Evolutionary conservation across 2,113 vertebrate genomes (phyloP).

Genomic region (Mastomys coucha): DNA sequence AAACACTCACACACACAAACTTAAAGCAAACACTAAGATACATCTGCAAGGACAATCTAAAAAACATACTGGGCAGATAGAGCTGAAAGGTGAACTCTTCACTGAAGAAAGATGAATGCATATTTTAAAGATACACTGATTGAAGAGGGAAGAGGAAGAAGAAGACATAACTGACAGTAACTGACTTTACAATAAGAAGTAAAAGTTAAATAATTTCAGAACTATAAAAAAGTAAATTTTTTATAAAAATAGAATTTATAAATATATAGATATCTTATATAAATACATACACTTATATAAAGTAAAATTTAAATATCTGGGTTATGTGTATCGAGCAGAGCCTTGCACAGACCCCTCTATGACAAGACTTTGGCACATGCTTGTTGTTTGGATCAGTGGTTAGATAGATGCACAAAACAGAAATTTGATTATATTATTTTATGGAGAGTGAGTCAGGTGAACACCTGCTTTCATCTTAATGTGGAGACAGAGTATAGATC

Average conservation of each 20-base stretch:
- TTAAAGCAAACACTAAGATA: neutral
- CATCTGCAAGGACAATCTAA: slow-evolving; percentile 16
- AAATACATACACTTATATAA: no score
- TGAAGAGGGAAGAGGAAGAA: neutral
- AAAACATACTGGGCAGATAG: slow-evolving; percentile 38
- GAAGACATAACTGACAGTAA: slow-evolving; percentile 20
- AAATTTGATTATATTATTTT: slow-evolving; percentile 33
- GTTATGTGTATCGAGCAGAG: slow-evolving; percentile 30
- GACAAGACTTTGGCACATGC: neutral
- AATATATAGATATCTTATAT: no score
- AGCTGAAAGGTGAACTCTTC: slow-evolving; percentile 2
- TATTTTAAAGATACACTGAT: slow-evolving; percentile 1
- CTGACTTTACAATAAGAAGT: slow-evolving; percentile 30
- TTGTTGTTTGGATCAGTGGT: neutral
- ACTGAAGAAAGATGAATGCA: slow-evolving; percentile 15
- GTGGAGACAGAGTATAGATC: slow-evolving; percentile 52
- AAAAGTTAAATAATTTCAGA: slow-evolving; percentile 40
- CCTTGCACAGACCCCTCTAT: neutral
- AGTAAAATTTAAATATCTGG: neutral
- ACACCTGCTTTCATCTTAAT: slow-evolving; percentile 45
- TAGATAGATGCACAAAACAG: slow-evolving; percentile 1
- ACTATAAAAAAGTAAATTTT: neutral
- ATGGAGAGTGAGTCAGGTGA: neutral
- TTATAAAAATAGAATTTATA: neutral
- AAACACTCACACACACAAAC: neutral